Evolutionary conservation across 1,140 invertebrate genomes (phyloP), one percentile per base, ranked within the genome.

Genomic region (Heliconius melpomene): DNA sequence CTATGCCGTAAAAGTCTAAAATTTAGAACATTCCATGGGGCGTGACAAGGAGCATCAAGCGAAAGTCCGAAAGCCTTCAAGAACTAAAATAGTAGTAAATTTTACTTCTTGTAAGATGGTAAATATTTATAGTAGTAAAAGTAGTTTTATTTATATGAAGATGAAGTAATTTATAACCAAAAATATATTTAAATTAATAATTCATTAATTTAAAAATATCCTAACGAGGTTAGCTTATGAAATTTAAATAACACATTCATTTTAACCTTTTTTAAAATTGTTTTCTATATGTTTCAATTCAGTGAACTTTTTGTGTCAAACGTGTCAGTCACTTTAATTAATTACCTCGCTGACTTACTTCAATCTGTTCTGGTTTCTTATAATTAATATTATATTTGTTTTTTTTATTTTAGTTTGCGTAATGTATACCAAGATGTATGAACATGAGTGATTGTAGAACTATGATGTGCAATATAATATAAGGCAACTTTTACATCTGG

Each of bases 281-380:
- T 57, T 23, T 23, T 9, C n/a, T 57, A 23, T 9, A 23, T 23
- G n/a, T 57, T 57, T 23, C n/a, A 23, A 57, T 9, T 8, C 16
- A 60, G 54, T 66, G 60, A 26, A 66, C 60, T 66, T 66, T 66
- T 66, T 26, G 26, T 66, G 60, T 66, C 60, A 29, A 11, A 66
- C 9, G 11, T 66, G 60, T 66, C 26, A 66, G 60, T 29, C 9
- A 66, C 16, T 66, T 23, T 66, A 29, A 66, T 66, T 66, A 66
- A 66, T 66, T 26, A 66, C 26, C 11, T 57, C 54, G n/a, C 23
- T 66, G 60, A 1, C 60, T 29, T 1, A 66, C 23, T 66, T 66
- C 23, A 6, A 26, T 60, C n/a, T 16, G 60, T 6, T 66, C 60
- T 66, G 60, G 60, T 66, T 66, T 29, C 9, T 66, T 66, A 66